Conservation (phyloP, 2,888 invertebrate species). For the Galeruca laticollis region DNA sequence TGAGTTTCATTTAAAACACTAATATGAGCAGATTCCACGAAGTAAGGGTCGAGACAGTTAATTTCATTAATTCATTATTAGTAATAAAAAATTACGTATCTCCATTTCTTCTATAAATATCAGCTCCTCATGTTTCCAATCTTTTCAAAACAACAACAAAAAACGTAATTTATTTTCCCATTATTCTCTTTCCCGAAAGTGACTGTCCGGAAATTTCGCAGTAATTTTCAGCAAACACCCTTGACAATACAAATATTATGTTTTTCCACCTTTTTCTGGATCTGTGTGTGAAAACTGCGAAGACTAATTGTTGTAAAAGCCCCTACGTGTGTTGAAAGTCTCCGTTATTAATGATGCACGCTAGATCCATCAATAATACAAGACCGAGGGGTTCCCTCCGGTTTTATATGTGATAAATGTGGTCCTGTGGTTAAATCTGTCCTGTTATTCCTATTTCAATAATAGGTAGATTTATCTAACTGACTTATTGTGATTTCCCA, state of each 20-base stretch:
- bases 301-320: constrained; percentile 26
- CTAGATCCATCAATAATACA: constrained; percentile 23
- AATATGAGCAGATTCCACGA: too few species aligned
- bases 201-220: constrained; percentile 6
- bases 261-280: constrained; percentile 25
- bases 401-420: constrained; percentile 12
- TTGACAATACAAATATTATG: constrained; percentile 32
- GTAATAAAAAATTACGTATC: too few species aligned
- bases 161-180: background rate
- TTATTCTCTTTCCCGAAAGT: background rate
- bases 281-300: constrained; percentile 17
- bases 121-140: background rate
- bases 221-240: constrained; percentile 12
- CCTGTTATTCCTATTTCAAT: background rate
- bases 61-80: too few species aligned
- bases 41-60: too few species aligned
- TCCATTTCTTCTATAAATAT: background rate
- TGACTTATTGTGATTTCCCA: too few species aligned
- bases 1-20: too few species aligned
- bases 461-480: background rate
- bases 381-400: background rate
- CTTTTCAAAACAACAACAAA: constrained; percentile 1
- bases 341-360: constrained; percentile 24
- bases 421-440: constrained; percentile 7
- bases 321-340: constrained; percentile 12